Evolutionary conservation across 2,113 vertebrate species (phyloP), one percentile per base, ranked within the genome.

Genomic region (Albula goreensis): DNA sequence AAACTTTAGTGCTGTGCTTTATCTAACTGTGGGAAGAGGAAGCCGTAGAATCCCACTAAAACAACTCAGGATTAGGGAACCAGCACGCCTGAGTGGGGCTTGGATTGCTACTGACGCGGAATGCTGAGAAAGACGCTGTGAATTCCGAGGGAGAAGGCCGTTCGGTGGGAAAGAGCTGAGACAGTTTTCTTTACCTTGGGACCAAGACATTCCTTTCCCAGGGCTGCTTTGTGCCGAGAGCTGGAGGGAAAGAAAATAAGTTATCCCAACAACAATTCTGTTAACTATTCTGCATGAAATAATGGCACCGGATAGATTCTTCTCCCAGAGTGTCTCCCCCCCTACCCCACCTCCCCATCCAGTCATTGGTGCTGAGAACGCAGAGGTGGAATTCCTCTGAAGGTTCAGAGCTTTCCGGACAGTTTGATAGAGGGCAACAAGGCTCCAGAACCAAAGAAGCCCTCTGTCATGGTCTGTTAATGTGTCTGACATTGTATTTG

Each of bases 171-270:
- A 96, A 92, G 92, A 89, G 93, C 92, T 80, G 90, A 85, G 92
- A 93, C 88, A 91, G 94, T 96, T 96, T 92, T 95, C 95, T 96
- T 96, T 96, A 95, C 93, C 94, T 96, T 95, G 89, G 91, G 87
- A 94, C 92, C 93, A 96, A 96, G 95, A 96, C 95, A 96, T 96
- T 96, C 95, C 93, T 95, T 95, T 96, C 95, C 94, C 95, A 96
- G 95, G 94, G 90, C 88, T 50, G 92, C 91, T 95, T 95, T 96
- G 92, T 95, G 93, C 89, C 88, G 83, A 92, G 93, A 95, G 93
- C 92, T 92, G 93, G 92, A 88, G 88, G 91, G 90, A 94, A 94
- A 95, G 92, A 94, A 95, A 95, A 91, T 93, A 92, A 92, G 90
- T 91, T 91, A 88, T 93, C 90, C 93, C 91, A 93, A 94, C 93